phyloP scores from a whole-genome alignment of 2,113 vertebrate genomes.

The Malurus alboscapulatus region DNA sequence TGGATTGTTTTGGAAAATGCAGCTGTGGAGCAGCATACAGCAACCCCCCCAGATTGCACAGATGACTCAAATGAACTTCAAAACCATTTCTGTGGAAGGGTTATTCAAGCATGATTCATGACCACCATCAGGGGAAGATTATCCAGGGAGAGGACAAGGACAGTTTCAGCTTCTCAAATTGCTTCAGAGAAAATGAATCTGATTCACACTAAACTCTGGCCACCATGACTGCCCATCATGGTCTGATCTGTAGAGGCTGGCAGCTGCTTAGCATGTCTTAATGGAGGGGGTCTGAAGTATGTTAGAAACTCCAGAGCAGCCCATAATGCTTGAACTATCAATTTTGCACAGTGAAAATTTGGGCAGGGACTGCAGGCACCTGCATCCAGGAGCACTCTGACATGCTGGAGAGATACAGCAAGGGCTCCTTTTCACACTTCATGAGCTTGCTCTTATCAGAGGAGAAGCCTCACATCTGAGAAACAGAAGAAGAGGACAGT shows the following conservation, averaged over 20 bases:
- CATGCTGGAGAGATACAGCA: accelerated
- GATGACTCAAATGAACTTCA: constrained; percentile 18
- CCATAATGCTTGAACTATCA: neutral
- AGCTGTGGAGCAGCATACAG: neutral
- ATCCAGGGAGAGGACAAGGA: neutral
- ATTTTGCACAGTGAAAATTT: neutral
- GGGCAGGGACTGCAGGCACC: neutral
- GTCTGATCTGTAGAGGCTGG: neutral
- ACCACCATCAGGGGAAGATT: neutral
- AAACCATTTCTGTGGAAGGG: neutral
- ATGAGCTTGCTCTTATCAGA: accelerated
- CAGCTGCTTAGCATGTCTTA: accelerated
- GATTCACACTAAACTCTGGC: neutral
- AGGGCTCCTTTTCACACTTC: neutral
- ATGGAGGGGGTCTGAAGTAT: neutral
- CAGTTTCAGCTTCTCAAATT: neutral
- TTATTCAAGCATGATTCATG: constrained; percentile 6
- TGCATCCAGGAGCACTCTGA: neutral
- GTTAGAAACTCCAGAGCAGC: neutral
- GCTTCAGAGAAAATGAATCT: neutral
- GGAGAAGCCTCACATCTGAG: neutral
- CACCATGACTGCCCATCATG: neutral
- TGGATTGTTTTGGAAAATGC: neutral
- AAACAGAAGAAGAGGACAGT: neutral
- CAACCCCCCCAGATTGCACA: neutral